Evolutionary conservation across 2,113 vertebrate species (phyloP), one percentile per base, ranked within the genome.

Genomic region (Phrynocephalus versicolor): DNA sequence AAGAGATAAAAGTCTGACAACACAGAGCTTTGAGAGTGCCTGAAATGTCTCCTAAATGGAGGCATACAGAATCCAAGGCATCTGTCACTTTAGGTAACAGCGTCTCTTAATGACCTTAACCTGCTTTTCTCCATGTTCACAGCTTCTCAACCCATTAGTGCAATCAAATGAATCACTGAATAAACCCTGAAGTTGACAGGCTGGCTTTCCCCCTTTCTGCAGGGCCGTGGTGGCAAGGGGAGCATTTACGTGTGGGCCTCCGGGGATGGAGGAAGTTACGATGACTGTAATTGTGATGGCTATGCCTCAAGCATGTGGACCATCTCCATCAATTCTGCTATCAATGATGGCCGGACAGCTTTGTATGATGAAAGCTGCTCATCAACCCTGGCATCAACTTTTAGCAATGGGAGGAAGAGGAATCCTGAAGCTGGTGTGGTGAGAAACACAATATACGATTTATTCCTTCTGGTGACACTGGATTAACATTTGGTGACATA

Each of bases 301-400:
- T 99, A 99, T 1, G 99, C 99, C 55, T 99, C 99, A 0, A 99
- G 99, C 95, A 99, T 99, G 99, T 99, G 99, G 99, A 99, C 99
- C 12, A 99, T 99, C 95, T 99, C 99, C 90, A 99, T 99, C 93
- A 99, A 99, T 94, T 99, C 99, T 0, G 99, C 99, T 91, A 99
- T 99, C 92, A 99, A 99, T 0, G 99, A 99, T 0, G 99, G 99
- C 9, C 97, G 99, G 85, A 99, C 99, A 0, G 99, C 99, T 21
- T 94, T 99, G 45, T 99, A 99, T 0, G 99, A 99, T 0, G 99
- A 99, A 94, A 99, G 99, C 95, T 99, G 99, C 95, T 99, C 98
- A 65, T 99, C 98, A 87, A 99, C 99, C 6, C 92, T 99, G 81
- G 98, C 99, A 0, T 99, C 99, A 84, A 99, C 99, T 16, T 99